These are phyloP conservation scores for Carassius gibelio DNA, from an alignment of 2,113 vertebrate species.

Conservation along the genomic window DNA sequence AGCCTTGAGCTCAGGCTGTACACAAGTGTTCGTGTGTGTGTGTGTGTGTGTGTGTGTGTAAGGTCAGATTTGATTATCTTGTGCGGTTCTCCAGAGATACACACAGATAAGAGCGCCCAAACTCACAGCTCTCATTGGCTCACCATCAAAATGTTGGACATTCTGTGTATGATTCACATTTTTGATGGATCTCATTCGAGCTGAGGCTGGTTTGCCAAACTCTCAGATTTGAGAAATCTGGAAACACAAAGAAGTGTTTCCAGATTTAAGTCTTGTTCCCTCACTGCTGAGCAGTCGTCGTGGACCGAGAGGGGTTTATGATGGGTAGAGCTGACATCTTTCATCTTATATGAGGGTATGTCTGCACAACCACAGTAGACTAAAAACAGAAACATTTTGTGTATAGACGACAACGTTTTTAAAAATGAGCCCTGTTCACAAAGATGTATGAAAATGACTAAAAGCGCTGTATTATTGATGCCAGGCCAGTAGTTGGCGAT, in stretches of 20 bases:
- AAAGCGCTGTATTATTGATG: too few relatives aligned
- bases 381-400: too few relatives aligned
- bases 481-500: too few relatives aligned
- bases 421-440: too few relatives aligned
- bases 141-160: neutral
- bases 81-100: neutral
- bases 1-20: neutral
- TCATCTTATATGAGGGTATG: too few relatives aligned
- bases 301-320: too few relatives aligned
- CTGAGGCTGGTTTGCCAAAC: neutral
- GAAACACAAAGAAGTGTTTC: neutral
- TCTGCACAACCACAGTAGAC: too few relatives aligned
- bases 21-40: too few relatives aligned
- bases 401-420: too few relatives aligned
- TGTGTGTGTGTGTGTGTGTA: neutral
- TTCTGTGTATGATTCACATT: neutral
- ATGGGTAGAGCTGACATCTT: too few relatives aligned
- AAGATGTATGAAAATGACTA: too few relatives aligned
- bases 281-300: too few relatives aligned
- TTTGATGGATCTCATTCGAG: neutral
- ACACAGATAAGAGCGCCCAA: neutral
- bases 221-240: neutral
- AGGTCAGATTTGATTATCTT: neutral
- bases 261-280: neutral
- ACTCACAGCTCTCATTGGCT: neutral